Evolutionary conservation across 1,140 invertebrate species (phyloP).

Genomic region (Gerris buenoi): DNA sequence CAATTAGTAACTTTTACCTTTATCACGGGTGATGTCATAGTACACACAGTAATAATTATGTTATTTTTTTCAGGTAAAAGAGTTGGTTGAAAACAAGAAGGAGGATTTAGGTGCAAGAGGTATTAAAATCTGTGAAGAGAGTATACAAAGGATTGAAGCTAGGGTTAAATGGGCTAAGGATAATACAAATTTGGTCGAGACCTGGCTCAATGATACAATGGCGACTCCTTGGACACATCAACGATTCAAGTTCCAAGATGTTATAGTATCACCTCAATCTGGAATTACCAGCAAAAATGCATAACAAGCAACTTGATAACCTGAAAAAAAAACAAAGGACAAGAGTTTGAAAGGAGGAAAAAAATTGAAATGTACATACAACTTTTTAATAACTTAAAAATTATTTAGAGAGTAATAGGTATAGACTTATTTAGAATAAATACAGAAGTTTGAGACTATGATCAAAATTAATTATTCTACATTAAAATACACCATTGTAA

Average conservation of each 20-base stretch:
- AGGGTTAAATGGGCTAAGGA: constrained; percentile 21
- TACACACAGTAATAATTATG: too few relatives aligned
- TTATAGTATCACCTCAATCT: constrained; percentile 13
- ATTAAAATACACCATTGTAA: too few relatives aligned
- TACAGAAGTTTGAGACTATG: too few relatives aligned
- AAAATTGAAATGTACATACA: too few relatives aligned
- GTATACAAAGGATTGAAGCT: constrained; percentile 17
- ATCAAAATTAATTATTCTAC: too few relatives aligned
- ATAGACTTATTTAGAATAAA: too few relatives aligned
- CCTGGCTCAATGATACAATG: constrained; percentile 19
- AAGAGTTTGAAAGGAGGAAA: too few relatives aligned
- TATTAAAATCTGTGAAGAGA: constrained; percentile 17
- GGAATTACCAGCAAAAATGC: not conserved
- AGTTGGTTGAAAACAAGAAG: constrained; percentile 17
- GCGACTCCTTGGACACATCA: constrained; percentile 19
- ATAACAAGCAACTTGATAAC: not conserved
- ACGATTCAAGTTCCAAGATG: constrained; percentile 22
- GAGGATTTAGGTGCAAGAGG: constrained; percentile 16
- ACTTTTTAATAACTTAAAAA: too few relatives aligned
- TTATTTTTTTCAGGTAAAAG: constrained; percentile 19
- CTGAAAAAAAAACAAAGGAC: not conserved
- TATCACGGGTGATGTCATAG: too few relatives aligned
- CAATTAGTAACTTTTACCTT: too few relatives aligned
- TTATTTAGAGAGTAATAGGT: too few relatives aligned
- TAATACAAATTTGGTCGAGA: constrained; percentile 14